phyloP scores from a whole-genome alignment of 2,888 invertebrate genomes.

The Pachliopta kotzebuea region DNA sequence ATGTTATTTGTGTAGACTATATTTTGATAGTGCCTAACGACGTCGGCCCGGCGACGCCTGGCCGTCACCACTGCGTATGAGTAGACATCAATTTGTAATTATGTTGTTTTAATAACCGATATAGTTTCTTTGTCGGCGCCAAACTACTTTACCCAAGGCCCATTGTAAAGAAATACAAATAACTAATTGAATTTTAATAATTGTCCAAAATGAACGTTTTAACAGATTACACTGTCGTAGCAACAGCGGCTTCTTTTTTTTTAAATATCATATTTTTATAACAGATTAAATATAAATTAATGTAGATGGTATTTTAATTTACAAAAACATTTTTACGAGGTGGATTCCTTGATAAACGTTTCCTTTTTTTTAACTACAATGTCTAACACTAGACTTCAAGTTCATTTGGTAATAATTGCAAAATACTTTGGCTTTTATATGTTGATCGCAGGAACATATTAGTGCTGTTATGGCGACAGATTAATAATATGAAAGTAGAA shows the following conservation, averaged over 20 bases:
- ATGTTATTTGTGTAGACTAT: neutral
- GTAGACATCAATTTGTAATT: constrained; percentile 23
- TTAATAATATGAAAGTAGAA: too few relatives aligned
- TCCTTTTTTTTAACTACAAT: too few relatives aligned
- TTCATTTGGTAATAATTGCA: too few relatives aligned
- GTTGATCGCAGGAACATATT: too few relatives aligned
- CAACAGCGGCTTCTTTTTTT: constrained; percentile 1
- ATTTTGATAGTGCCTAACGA: neutral
- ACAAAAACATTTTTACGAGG: too few relatives aligned
- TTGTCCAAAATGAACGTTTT: constrained; percentile 34
- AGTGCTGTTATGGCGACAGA: too few relatives aligned
- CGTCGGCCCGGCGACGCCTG: neutral
- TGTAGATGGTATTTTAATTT: too few relatives aligned
- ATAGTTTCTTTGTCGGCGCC: constrained; percentile 32
- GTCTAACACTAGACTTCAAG: too few relatives aligned
- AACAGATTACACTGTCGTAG: neutral
- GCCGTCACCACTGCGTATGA: neutral
- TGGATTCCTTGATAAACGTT: too few relatives aligned
- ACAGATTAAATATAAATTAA: neutral
- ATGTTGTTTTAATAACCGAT: constrained; percentile 21
- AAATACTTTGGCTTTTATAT: too few relatives aligned
- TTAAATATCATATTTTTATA: constrained; percentile 3
- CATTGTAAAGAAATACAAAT: constrained; percentile 32
- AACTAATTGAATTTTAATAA: constrained; percentile 24
- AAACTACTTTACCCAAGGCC: constrained; percentile 22